Evolutionary conservation across 2,113 vertebrate genomes (phyloP), one percentile per base, ranked within the genome.

Genomic region (Scalopus aquaticus): DNA sequence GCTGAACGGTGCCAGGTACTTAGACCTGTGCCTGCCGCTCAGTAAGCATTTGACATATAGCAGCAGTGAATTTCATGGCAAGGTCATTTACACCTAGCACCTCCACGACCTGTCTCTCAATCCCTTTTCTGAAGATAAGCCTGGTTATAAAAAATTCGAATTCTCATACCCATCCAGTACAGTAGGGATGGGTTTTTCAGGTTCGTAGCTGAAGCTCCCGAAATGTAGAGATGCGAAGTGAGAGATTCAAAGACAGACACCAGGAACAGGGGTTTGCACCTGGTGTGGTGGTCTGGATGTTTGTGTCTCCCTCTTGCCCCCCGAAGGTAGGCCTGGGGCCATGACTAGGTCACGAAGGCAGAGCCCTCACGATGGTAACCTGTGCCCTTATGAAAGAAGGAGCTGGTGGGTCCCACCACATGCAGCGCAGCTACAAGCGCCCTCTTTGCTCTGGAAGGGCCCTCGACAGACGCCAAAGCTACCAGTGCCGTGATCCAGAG

Each of bases 321-420:
- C 51, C 51, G 2, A 72, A 28, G 3, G 69, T 5, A 79, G 80
- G 62, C 22, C 30, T 37, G 5, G 39, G 73, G 44, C 24, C 62
- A n/a, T 39, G 37, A 16, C 39, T 54, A n/a, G 28, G 62, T 67
- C 64, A 3, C 12, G 5, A 78, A 20, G 44, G 30, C 54, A 46
- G 72, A 79, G 11, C 46, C 73, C 35, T 72, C 6, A 0, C 3
- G 16, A 5, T 32, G 9, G 39, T 56, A 35, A 49, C n/a, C 4
- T 26, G n/a, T 44, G 79, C 35, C 56, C 26, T 54, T 51, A 10
- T 10, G 69, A 82, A 22, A 49, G 39, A 49, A 54, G 62, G 42
- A 42, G 26, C 56, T n/a, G 26, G 4, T 24, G 26, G 62, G 10
- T 60, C 6, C 42, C 2, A 0, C 39, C 70, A n/a, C 0, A 1